These are phyloP conservation scores for Chrysomela aeneicollis DNA, from an alignment of 2,888 invertebrate genomes.

Conservation along the genomic window DNA sequence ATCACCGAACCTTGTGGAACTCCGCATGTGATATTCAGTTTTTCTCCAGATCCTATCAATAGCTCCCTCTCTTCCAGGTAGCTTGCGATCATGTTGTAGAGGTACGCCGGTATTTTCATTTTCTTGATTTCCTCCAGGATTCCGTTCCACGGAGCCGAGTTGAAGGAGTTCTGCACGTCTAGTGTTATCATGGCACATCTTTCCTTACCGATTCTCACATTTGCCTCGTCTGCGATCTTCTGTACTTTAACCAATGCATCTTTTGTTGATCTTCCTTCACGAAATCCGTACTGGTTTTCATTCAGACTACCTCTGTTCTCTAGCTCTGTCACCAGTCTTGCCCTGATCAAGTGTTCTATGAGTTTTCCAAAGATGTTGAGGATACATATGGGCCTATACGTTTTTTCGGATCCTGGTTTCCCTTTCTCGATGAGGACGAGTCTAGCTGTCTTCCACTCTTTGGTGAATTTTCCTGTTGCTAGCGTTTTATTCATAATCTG, in stretches of 20 bases:
- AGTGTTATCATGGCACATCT: constrained; percentile 15
- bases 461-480: neutral
- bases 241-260: constrained; percentile 13
- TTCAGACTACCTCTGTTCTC: neutral
- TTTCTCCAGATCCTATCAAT: neutral
- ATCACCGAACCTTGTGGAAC: no score
- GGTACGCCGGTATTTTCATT: constrained; percentile 7
- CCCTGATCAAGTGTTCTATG: neutral
- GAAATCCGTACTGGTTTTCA: constrained; percentile 15
- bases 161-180: constrained; percentile 28
- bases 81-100: constrained; percentile 24
- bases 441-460: constrained; percentile 16
- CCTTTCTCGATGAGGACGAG: constrained; percentile 14
- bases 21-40: no score
- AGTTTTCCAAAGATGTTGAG: constrained; percentile 16
- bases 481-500: neutral
- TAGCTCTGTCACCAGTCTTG: neutral
- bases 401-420: neutral
- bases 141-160: constrained; percentile 17
- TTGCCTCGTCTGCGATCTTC: constrained; percentile 13
- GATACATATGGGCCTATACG: constrained; percentile 26
- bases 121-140: constrained; percentile 12
- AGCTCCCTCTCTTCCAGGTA: constrained; percentile 24
- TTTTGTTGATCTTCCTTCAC: constrained; percentile 18
- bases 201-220: constrained; percentile 7